These are phyloP conservation scores for Drosophila arawakana DNA, from an alignment of 1,140 invertebrate genomes.

Conservation along the genomic window DNA sequence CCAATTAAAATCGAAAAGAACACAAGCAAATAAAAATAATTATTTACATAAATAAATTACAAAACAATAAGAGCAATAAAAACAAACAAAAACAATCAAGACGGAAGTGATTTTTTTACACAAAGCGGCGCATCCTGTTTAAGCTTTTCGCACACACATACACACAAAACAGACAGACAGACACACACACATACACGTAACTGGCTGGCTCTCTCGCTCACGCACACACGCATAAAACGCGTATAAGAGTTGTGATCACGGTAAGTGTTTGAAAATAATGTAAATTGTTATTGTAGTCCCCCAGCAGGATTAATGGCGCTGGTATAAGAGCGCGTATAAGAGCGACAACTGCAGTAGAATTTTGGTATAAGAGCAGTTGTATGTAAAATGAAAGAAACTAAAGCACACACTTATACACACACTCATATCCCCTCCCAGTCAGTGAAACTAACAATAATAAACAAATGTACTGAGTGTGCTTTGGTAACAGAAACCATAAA, in stretches of 20 bases:
- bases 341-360: background rate
- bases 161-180: conserved; percentile 28
- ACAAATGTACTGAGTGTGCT: conserved; percentile 25
- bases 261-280: conserved; percentile 45
- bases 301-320: conserved; percentile 10
- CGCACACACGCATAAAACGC: conserved; percentile 1
- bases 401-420: background rate
- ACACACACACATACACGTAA: conserved; percentile 11
- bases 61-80: conserved; percentile 50
- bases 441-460: conserved; percentile 31
- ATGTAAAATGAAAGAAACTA: background rate
- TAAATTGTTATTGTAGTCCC: conserved; percentile 27
- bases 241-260: conserved; percentile 45
- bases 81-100: conserved; percentile 46
- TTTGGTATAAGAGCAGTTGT: too few species aligned
- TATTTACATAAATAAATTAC: conserved; percentile 36
- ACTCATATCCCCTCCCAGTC: background rate
- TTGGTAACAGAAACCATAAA: conserved; percentile 34
- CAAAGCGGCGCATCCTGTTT: conserved; percentile 73
- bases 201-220: conserved; percentile 31
- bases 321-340: conserved; percentile 2
- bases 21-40: conserved; percentile 9
- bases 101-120: conserved; percentile 68
- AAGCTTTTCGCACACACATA: conserved; percentile 49
- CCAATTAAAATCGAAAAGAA: conserved; percentile 17